Evolutionary conservation across 2,888 invertebrate genomes (phyloP), one percentile per base, ranked within the genome.

Genomic region (Leptinotarsa juncta): DNA sequence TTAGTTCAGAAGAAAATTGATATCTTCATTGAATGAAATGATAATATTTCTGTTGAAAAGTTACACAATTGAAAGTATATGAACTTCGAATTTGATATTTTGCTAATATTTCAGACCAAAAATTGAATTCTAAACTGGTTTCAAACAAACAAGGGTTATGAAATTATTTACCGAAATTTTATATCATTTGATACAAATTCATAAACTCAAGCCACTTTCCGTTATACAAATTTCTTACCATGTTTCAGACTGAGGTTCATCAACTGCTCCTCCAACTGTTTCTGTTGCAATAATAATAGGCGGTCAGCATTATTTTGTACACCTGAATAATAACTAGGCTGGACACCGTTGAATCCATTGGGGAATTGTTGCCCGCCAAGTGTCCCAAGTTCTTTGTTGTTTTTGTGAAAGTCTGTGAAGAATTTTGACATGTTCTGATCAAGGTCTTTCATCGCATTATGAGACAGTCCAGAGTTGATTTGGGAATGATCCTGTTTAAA

Each of bases 391-490:
- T 67, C 65, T 49, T 79, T 81, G 73, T 77, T 80, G 83, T 92
- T 92, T 85, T 92, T 92, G 86, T 92, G 91, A 88, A 93, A 93
- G 86, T 93, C 93, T 67, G 91, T 91, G 90, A 93, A 93, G 87
- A 93, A 93, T 86, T 93, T 93, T 76, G 92, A 92, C 90, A 93
- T 92, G 78, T 86, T 86, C 77, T 87, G 86, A 78, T 87, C 87
- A 66, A 87, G 79, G 49, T 86, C 86, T 77, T 84, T 86, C 60
- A 83, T 20, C 42, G 79, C 67, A 86, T 87, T 77, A 85, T 77
- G 75, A 70, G 76, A 75, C 55, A 74, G 65, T 18, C 72, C 71
- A 4, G 81, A 67, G 49, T 53, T 51, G 74, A 73, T n/a, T 73
- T 67, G 53, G 16, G 73, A 60, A 26, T 66, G 75, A 23, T 73